Evolutionary conservation across 2,888 invertebrate species (phyloP), one percentile per base, ranked within the genome.

Genomic region (Pterostichus niger): DNA sequence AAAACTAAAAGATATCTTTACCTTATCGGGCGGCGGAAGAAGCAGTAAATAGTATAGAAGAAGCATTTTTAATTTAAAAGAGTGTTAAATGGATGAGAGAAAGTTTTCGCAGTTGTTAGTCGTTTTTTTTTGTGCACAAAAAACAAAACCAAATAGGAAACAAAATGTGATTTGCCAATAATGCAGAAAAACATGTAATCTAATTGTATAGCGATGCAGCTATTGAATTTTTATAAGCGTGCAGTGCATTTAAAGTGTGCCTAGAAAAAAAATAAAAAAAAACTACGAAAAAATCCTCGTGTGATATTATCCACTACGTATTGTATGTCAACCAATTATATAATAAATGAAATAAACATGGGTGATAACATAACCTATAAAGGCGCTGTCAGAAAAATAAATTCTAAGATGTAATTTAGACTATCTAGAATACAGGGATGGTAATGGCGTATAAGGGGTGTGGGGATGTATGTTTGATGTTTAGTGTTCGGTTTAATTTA

Each of bases 401-500:
- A 24, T 24, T 24, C 24, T 24, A 24, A 81, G 24, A 84, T 77
- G 17, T 24, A 82, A 82, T 82, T 73, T 82, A 49, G 59, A 56
- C 54, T 82, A 71, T 49, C 54, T 81, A 71, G 13, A 6, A 52
- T 52, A 52, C 15, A 56, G 56, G 56, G 56, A 44, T 78, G 56
- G 33, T n/a, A 24, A 59, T 83, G 75, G 75, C 15, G 75, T 61
- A 7, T 81, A 13, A 15, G 87, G 87, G 88, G 88, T 88, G 86
- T 86, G 86, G 87, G 86, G 86, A 87, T 87, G 89, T 89, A 89
- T 88, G 89, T 88, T 89, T 91, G 24, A 90, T 88, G 89, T 88
- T 88, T 90, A 90, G 24, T 24, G 24, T 24, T 24, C 24, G 11
- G 59, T 82, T 52, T 82, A 73, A 52, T 92, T 95, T 96, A 97